Conservation (phyloP, 2,797 vertebrate species). For the Liparis tanakae region DNA sequence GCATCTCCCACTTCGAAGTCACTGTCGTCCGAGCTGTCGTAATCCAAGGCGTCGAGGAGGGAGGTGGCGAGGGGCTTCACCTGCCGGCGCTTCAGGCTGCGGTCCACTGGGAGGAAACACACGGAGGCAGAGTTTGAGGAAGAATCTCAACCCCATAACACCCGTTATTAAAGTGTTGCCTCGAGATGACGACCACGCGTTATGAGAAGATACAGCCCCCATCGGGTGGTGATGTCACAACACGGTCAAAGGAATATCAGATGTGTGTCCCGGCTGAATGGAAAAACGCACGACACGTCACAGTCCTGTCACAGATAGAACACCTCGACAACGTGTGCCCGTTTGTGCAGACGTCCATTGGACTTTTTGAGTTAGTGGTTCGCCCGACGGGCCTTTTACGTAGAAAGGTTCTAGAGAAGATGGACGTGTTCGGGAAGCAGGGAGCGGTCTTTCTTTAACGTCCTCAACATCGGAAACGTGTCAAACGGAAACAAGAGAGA, state of each 20-base stretch:
- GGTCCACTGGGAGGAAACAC: slow-evolving; percentile 88
- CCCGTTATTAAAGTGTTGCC: slow-evolving; percentile 2
- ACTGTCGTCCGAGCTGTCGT: slow-evolving; percentile 99
- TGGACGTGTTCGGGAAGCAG: background rate
- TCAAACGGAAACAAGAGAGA: background rate
- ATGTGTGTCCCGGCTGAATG: too few species aligned
- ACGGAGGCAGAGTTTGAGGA: background rate
- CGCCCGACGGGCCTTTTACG: too few species aligned
- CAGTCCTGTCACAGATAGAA: too few species aligned
- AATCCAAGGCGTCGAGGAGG: slow-evolving; percentile 96
- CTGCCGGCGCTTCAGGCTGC: slow-evolving; percentile 95
- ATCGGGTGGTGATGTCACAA: background rate
- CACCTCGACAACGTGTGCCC: too few species aligned
- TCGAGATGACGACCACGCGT: background rate
- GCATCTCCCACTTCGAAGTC: slow-evolving; percentile 99
- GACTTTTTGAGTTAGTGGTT: background rate
- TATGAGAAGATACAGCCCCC: background rate
- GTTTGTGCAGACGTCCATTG: too few species aligned
- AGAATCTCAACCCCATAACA: background rate
- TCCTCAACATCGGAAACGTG: too few species aligned
- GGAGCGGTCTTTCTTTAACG: background rate
- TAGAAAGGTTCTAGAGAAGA: background rate
- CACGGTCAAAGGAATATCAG: background rate
- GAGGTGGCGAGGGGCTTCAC: slow-evolving; percentile 98
- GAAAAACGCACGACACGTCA: too few species aligned